Base-by-base conservation (phyloP, 1,140 invertebrate species). In the Venturia canescens region DNA sequence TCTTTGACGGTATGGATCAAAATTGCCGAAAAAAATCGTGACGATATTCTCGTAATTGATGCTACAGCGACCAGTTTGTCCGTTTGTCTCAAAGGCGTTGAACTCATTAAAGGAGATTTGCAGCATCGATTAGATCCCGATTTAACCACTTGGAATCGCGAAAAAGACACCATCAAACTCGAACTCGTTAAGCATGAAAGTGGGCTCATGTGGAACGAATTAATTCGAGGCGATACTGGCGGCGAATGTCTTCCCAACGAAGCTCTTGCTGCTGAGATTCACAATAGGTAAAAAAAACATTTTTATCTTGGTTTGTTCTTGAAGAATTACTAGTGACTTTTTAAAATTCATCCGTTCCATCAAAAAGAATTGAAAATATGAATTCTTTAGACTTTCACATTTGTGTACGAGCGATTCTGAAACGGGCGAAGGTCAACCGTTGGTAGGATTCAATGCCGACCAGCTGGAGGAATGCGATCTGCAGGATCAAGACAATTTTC, bases 381-480 rank as follows among this genome's bases (percentile, higher is more conserved):
- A 16, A 16, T 57, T 57, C 4, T 86, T 88, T 71, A 90, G 92
- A 83, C 87, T 95, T 18, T 91, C 92, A 13, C 93, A 94, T 86
- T 89, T 93, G n/a, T 92, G 91, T 78, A 91, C 92, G 5, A 90
- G 93, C 34, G 86, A 91, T 74, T 89, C 89, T 84, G 87, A 90
- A 80, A 81, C 72, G n/a, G 50, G 53, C 7, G 87, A 87, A 69
- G 87, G 82, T 38, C 89, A 91, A 79, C 86, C 88, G 74, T 86
- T 88, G 18, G 86, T 92, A 38, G 91, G 91, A 23, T 94, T 93
- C 80, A 94, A 94, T 86, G 85, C 91, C 31, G 93, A 94, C 82
- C 93, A 95, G 80, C 86, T 96, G 53, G 95, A 96, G 90, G 95
- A 95, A 72, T 96, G 95, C 90, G 95, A 96, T 88, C 88, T 92